Conservation (phyloP, 1,140 invertebrate genomes). For the Adelges cooleyi region DNA sequence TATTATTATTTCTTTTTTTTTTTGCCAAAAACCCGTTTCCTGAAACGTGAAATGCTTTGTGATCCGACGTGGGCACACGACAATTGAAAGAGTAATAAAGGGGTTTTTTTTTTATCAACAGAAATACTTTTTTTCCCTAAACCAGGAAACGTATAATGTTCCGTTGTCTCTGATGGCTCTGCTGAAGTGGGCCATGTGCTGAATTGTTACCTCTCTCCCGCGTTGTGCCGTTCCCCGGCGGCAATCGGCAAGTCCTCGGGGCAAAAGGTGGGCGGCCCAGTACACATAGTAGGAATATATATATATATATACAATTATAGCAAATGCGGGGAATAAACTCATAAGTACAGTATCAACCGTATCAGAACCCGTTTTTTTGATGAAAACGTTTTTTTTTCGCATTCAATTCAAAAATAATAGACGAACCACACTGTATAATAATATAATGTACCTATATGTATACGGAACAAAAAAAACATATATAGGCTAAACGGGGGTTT, state of each 20-base stretch:
- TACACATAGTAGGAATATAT: too few relatives aligned
- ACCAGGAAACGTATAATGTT: constrained; percentile 25
- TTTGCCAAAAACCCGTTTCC: constrained; percentile 25
- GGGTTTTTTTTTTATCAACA: constrained; percentile 15
- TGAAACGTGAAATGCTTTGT: constrained; percentile 27
- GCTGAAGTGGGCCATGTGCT: constrained; percentile 27
- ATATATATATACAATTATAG: too few relatives aligned
- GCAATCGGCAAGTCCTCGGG: background rate
- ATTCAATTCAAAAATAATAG: constrained; percentile 25
- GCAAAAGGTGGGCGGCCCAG: background rate
- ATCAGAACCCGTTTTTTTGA: constrained; percentile 20
- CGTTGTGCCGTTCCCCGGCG: background rate
- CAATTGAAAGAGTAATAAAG: constrained; percentile 28
- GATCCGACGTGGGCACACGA: constrained; percentile 11
- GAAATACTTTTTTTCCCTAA: background rate
- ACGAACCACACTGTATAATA: background rate
- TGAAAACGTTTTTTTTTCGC: constrained; percentile 14
- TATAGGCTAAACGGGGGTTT: constrained; percentile 16
- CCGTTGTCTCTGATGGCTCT: constrained; percentile 26
- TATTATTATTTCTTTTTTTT: constrained; percentile 19
- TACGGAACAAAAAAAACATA: background rate
- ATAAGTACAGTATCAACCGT: too few relatives aligned
- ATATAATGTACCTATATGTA: too few relatives aligned
- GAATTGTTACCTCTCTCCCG: background rate
- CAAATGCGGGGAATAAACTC: too few relatives aligned